Evolutionary conservation across 2,797 vertebrate genomes (phyloP).

Genomic region (Pantherophis alleghaniensis): DNA sequence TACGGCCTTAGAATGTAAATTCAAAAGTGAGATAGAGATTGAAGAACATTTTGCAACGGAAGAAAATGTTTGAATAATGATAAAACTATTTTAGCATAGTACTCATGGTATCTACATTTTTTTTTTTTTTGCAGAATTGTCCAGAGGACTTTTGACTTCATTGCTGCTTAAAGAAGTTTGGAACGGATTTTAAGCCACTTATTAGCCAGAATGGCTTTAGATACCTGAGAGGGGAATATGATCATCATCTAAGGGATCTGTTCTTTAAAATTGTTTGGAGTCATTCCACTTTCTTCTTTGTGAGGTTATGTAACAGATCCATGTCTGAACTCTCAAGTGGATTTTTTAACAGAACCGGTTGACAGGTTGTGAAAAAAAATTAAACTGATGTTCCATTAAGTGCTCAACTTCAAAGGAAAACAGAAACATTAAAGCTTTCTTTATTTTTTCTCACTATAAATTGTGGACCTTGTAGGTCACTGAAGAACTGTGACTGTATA

Average conservation of each 20-base stretch:
- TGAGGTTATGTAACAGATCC: slow-evolving; percentile 7
- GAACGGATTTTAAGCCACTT: neutral
- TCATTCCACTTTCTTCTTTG: neutral
- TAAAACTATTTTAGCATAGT: neutral
- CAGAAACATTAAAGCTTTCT: slow-evolving; percentile 7
- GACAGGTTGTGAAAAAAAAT: slow-evolving; percentile 23
- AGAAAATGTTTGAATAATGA: neutral
- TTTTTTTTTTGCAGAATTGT: neutral
- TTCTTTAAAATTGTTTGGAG: neutral
- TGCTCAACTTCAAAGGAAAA: slow-evolving; percentile 30
- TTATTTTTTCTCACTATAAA: slow-evolving; percentile 21
- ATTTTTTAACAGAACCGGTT: slow-evolving; percentile 3
- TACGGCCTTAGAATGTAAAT: neutral
- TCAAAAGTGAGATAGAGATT: neutral
- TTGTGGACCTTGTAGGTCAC: slow-evolving; percentile 6
- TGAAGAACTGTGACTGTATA: neutral
- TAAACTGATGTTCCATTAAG: slow-evolving; percentile 31
- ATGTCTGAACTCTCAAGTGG: slow-evolving; percentile 10
- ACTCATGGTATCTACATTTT: no score
- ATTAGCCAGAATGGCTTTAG: neutral
- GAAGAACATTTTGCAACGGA: neutral
- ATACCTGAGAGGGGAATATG: neutral
- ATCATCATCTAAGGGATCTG: neutral
- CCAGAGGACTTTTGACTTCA: neutral
- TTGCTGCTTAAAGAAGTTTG: neutral